phyloP scores from a whole-genome alignment of 2,113 vertebrate species.

The Lepus americanus region DNA sequence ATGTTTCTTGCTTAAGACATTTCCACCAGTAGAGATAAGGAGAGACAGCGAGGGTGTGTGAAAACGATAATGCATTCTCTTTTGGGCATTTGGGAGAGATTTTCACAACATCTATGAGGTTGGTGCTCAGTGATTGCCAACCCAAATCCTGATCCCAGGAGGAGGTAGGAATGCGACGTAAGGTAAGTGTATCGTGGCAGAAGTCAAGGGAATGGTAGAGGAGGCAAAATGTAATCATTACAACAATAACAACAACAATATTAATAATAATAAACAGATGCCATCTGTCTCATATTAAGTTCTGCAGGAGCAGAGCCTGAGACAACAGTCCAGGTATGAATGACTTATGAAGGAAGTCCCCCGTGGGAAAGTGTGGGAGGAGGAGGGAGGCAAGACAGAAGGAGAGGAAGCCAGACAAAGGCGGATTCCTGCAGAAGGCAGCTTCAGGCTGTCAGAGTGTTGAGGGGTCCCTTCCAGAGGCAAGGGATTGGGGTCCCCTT shows the following conservation, averaged over 20 bases:
- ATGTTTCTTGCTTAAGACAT: not conserved
- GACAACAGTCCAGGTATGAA: not conserved
- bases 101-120: not conserved
- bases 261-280: not conserved
- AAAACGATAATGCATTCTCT: not conserved
- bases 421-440: fast-evolving
- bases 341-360: not conserved
- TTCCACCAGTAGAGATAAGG: not conserved
- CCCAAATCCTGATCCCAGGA: not conserved
- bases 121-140: not conserved
- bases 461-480: not conserved
- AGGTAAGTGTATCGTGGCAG: not conserved
- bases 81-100: not conserved
- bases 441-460: not conserved
- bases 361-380: not conserved
- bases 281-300: not conserved
- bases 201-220: not conserved
- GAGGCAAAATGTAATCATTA: not conserved
- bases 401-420: not conserved
- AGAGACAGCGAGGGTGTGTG: not conserved
- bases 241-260: not conserved
- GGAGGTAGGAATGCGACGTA: not conserved
- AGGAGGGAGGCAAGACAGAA: not conserved
- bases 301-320: not conserved
- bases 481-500: not conserved